A percentile compares a stretch with the other conserved stretches of the same genome.
Evolutionary conservation across 2,113 vertebrate species (phyloP).

Genomic region (Xiphophorus hellerii): DNA sequence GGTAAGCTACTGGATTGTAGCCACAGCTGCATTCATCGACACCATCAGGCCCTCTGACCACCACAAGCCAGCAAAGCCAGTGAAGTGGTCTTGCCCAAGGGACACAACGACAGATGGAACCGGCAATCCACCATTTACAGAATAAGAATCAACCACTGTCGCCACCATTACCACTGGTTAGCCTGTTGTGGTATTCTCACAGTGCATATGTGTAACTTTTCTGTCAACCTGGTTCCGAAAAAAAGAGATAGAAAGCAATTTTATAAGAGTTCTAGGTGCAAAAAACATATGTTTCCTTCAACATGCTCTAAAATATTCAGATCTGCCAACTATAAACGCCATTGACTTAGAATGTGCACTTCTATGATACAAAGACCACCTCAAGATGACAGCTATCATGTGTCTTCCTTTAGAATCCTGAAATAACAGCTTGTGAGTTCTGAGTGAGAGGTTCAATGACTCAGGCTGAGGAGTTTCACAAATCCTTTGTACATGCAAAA

Average conservation of each 20-base stretch:
- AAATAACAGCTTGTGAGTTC: neutral
- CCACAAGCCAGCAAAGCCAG: too few relatives aligned
- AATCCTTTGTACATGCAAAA: neutral
- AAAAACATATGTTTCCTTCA: conserved; percentile 1
- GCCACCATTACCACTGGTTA: too few relatives aligned
- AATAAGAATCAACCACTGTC: too few relatives aligned
- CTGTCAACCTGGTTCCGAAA: neutral
- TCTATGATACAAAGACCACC: neutral
- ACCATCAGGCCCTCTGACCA: too few relatives aligned
- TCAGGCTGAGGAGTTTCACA: conserved; percentile 3
- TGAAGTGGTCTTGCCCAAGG: too few relatives aligned
- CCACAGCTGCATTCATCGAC: too few relatives aligned
- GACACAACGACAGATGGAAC: too few relatives aligned
- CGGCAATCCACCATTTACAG: too few relatives aligned
- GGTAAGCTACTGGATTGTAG: too few relatives aligned
- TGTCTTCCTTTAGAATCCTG: conserved; percentile 7
- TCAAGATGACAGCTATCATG: neutral
- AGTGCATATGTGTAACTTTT: neutral
- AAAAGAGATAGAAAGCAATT: neutral
- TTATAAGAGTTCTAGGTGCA: neutral
- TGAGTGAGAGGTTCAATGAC: conserved; percentile 2
- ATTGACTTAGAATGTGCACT: neutral
- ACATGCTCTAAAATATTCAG: neutral
- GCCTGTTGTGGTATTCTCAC: neutral
- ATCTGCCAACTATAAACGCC: conserved; percentile 4